A percentile compares a stretch with the other conserved stretches of the same genome.
phyloP scores from a whole-genome alignment of 2,113 vertebrate species.

The Pitta sordida region DNA sequence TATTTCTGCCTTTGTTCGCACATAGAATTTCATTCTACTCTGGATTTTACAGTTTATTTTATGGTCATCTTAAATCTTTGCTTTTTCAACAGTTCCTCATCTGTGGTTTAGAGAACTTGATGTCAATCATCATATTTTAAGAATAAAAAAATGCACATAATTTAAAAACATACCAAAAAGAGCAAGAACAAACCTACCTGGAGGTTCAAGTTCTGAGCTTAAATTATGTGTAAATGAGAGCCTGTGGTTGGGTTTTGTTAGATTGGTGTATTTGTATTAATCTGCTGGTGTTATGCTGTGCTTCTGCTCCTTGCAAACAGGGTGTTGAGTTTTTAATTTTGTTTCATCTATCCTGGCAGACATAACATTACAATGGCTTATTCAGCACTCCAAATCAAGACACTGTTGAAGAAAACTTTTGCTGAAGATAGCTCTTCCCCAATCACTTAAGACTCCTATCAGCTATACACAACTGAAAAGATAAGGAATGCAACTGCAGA shows the following conservation, averaged over 20 bases:
- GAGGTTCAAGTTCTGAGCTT: neutral
- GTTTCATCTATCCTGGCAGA: conserved; percentile 49
- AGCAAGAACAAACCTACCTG: neutral
- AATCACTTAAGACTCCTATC: conserved; percentile 21
- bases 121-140: neutral
- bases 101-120: neutral
- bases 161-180: neutral
- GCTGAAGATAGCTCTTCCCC: conserved; percentile 29
- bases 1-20: neutral
- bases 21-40: neutral
- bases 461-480: conserved; percentile 19
- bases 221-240: neutral
- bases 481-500: conserved; percentile 9
- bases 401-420: conserved; percentile 61
- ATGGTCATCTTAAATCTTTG: neutral
- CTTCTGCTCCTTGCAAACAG: neutral
- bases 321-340: neutral
- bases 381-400: conserved; percentile 86
- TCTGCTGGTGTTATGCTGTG: neutral
- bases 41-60: conserved; percentile 27
- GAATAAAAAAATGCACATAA: neutral
- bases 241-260: neutral
- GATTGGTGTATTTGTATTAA: neutral
- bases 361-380: conserved; percentile 85
- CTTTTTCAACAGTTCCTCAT: neutral